Percentiles rank a stretch among this genome's conserved stretches.
Evolutionary conservation across 1,140 invertebrate species (phyloP).

Genomic region (Drosophila asahinai): DNA sequence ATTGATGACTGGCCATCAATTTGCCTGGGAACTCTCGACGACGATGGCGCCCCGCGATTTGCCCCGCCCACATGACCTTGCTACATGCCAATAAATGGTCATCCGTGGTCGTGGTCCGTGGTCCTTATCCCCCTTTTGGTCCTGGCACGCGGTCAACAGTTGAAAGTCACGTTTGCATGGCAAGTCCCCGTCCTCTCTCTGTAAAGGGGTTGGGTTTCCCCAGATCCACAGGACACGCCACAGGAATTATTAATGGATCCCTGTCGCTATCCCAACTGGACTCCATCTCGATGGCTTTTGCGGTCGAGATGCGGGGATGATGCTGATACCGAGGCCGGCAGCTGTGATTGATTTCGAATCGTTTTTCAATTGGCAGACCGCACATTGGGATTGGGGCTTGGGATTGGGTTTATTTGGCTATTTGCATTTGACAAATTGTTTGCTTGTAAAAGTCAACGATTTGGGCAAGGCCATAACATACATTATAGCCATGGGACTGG

Average conservation of each 20-base stretch:
- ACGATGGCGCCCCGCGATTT: constrained; percentile 56
- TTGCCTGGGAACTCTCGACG: constrained; percentile 43
- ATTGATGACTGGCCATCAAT: constrained; percentile 84
- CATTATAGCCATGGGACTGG: background rate
- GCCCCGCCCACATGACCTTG: constrained; percentile 59
- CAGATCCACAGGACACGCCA: constrained; percentile 68
- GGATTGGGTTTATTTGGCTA: constrained; percentile 75
- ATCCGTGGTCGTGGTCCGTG: constrained; percentile 15
- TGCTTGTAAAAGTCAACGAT: constrained; percentile 77
- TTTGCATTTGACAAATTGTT: constrained; percentile 84
- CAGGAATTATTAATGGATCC: constrained; percentile 82
- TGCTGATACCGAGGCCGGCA: constrained; percentile 31
- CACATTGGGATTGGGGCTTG: background rate
- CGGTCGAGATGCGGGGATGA: constrained; percentile 8
- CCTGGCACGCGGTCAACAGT: constrained; percentile 73
- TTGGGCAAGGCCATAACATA: constrained; percentile 58
- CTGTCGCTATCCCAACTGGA: constrained; percentile 36
- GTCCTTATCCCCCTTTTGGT: constrained; percentile 10
- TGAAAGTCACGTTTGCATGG: constrained; percentile 78
- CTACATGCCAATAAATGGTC: constrained; percentile 79
- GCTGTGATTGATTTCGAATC: constrained; percentile 84
- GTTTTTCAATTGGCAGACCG: constrained; percentile 82
- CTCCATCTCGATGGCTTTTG: constrained; percentile 40
- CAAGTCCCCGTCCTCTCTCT: constrained; percentile 17
- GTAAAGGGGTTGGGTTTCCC: constrained; percentile 3